Evolutionary conservation across 2,888 invertebrate species (phyloP).

Genomic region (Hylaea fasciaria): DNA sequence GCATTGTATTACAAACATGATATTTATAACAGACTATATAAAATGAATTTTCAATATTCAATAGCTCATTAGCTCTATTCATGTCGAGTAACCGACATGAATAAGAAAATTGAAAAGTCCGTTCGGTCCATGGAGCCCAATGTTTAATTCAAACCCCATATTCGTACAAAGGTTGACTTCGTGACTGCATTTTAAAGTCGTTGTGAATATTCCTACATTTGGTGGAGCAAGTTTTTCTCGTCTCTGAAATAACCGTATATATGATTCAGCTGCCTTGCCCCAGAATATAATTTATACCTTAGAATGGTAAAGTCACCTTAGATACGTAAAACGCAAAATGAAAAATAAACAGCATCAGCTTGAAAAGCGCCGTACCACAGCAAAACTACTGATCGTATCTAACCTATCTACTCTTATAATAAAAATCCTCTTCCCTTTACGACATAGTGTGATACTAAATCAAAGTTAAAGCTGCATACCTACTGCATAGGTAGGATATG

Average conservation of each 20-base stretch:
- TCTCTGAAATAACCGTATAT: no score
- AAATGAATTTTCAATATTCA: no score
- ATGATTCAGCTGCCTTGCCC: no score
- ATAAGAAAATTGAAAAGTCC: conserved; percentile 18
- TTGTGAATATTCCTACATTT: not conserved
- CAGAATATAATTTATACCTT: no score
- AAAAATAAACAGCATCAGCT: no score
- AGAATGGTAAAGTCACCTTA: no score
- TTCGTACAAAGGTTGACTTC: conserved; percentile 10
- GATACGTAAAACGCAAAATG: no score
- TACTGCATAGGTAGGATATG: conserved; percentile 35
- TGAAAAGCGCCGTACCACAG: no score
- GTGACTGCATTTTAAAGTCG: conserved; percentile 17
- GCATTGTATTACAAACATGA: no score
- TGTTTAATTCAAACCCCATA: conserved; percentile 15
- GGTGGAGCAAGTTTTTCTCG: not conserved
- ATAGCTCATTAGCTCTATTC: conserved; percentile 24
- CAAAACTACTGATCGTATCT: no score
- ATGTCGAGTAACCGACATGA: conserved; percentile 13
- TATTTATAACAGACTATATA: no score
- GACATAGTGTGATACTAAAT: conserved; percentile 25
- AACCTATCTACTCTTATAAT: conserved; percentile 3
- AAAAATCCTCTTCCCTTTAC: conserved; percentile 25
- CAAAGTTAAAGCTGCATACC: conserved; percentile 27
- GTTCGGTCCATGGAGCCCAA: not conserved